These are phyloP conservation scores for Amphimallon solstitiale DNA, from an alignment of 2,888 invertebrate species.

Conservation along the genomic window DNA sequence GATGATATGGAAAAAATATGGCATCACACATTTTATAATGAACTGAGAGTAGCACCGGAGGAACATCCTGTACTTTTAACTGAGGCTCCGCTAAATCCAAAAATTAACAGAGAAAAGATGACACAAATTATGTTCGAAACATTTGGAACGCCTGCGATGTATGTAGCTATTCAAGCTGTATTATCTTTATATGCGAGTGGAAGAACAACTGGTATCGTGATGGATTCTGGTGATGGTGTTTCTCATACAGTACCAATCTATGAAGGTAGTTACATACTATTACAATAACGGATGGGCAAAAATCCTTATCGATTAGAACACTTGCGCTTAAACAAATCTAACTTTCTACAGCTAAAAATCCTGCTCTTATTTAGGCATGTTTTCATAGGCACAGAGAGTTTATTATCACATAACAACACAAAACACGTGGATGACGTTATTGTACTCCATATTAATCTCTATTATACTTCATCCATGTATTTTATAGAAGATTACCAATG, in stretches of 20 bases:
- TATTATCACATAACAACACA: too few species aligned
- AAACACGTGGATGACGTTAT: too few species aligned
- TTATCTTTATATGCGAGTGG: conserved; percentile 79
- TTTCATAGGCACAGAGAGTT: too few species aligned
- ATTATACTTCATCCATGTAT: too few species aligned
- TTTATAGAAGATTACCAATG: too few species aligned
- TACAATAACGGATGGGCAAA: too few species aligned
- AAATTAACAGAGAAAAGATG: conserved; percentile 85
- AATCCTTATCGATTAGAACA: too few species aligned
- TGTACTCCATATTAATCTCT: too few species aligned
- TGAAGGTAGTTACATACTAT: too few species aligned
- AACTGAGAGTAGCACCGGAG: conserved; percentile 83
- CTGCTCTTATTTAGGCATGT: too few species aligned
- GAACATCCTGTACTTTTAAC: conserved; percentile 81
- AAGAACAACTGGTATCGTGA: conserved; percentile 78
- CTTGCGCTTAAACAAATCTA: too few species aligned
- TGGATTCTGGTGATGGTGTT: conserved; percentile 79
- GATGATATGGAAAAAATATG: conserved; percentile 91
- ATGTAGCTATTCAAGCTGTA: conserved; percentile 79
- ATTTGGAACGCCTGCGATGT: conserved; percentile 71
- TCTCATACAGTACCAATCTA: conserved; percentile 81
- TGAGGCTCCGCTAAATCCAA: conserved; percentile 83
- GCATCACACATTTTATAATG: conserved; percentile 87
- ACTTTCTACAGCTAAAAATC: too few species aligned
- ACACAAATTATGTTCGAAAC: conserved; percentile 73